Percentiles rank a stretch among this genome's conserved stretches.
phyloP scores from a whole-genome alignment of 1,140 invertebrate species.

The Dufourea novaeangliae region DNA sequence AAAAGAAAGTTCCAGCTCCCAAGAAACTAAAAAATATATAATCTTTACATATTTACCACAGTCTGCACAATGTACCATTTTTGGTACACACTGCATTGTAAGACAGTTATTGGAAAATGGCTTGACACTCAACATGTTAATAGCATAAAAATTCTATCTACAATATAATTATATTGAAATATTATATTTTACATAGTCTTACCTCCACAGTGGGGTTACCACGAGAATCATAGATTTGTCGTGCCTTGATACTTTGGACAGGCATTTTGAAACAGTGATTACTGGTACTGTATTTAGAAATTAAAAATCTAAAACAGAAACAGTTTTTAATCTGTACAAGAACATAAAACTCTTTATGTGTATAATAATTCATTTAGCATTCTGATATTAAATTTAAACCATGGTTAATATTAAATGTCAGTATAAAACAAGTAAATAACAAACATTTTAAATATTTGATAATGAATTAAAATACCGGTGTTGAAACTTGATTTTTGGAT shows the following conservation, averaged over 20 bases:
- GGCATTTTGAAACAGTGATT: slow-evolving; percentile 83
- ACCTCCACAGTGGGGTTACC: slow-evolving; percentile 99
- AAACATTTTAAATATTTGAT: background rate
- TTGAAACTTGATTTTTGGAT: background rate
- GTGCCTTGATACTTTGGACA: slow-evolving; percentile 93
- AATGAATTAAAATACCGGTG: slow-evolving; percentile 1
- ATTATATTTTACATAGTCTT: slow-evolving; percentile 51
- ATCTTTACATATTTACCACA: no score
- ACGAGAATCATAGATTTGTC: slow-evolving; percentile 99
- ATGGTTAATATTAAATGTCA: background rate
- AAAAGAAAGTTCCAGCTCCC: no score
- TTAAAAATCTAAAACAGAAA: slow-evolving; percentile 60
- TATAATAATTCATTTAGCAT: background rate
- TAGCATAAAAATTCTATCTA: background rate
- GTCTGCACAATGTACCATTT: no score
- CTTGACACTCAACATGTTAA: no score
- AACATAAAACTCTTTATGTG: background rate
- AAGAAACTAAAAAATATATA: no score
- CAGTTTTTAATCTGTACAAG: background rate
- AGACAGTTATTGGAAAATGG: no score
- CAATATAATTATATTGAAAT: background rate
- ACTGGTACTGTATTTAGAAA: slow-evolving; percentile 61
- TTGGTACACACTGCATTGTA: no score
- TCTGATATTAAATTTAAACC: slow-evolving; percentile 6
- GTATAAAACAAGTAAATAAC: background rate